Conservation (phyloP, 2,888 invertebrate genomes). For the Tribolium freemani region DNA sequence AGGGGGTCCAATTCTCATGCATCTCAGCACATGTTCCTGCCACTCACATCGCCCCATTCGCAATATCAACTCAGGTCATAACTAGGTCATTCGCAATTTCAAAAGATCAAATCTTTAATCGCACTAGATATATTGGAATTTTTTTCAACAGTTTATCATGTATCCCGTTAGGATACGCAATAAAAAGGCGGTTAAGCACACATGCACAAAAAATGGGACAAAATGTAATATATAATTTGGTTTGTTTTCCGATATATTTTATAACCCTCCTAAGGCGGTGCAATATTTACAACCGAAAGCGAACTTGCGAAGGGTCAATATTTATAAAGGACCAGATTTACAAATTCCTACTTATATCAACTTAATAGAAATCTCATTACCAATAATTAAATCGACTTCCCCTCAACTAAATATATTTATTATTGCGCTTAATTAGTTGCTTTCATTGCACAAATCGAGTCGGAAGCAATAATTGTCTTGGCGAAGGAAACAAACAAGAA, state of each 20-base stretch:
- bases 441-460: background rate
- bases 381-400: constrained; percentile 1
- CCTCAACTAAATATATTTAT: background rate
- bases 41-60: constrained; percentile 49
- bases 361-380: background rate
- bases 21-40: constrained; percentile 55
- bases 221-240: constrained; percentile 18
- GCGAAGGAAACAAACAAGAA: background rate
- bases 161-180: background rate
- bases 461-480: background rate
- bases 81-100: constrained; percentile 28
- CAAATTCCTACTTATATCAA: background rate
- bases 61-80: constrained; percentile 31
- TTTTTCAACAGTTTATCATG: constrained; percentile 3
- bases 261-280: background rate
- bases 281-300: constrained; percentile 12
- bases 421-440: background rate
- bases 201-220: constrained; percentile 2
- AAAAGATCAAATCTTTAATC: constrained; percentile 26
- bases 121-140: background rate
- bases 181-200: background rate
- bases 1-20: constrained; percentile 49
- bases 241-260: constrained; percentile 7
- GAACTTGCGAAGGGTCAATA: constrained; percentile 10
- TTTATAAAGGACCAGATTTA: constrained; percentile 15